Evolutionary conservation across 2,888 invertebrate species (phyloP).

Genomic region (Drosophila limbata): DNA sequence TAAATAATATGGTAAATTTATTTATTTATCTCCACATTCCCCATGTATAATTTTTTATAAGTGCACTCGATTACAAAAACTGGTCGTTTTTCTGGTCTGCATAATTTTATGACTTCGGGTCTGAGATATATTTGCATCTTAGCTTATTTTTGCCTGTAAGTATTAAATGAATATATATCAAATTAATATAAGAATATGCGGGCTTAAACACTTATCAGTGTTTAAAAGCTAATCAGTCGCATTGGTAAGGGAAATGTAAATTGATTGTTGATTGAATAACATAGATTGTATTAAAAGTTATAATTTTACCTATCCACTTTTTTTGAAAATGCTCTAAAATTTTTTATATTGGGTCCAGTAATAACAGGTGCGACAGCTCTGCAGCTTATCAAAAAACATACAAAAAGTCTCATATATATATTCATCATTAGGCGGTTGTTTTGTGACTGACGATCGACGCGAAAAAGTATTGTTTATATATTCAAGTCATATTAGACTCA

Average conservation of each 20-base stretch:
- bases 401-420: not conserved
- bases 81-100: not conserved
- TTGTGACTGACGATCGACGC: conserved; percentile 5
- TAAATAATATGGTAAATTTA: too few species aligned
- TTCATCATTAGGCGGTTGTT: conserved; percentile 4
- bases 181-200: not conserved
- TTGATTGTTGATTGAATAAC: not conserved
- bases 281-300: not conserved
- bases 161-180: not conserved
- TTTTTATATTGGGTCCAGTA: not conserved
- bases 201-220: not conserved
- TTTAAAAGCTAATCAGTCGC: not conserved
- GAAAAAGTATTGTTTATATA: not conserved
- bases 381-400: not conserved
- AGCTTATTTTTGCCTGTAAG: not conserved
- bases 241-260: not conserved
- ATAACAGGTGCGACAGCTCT: not conserved
- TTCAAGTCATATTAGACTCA: not conserved
- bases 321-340: not conserved
- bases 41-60: not conserved
- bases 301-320: not conserved
- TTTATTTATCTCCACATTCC: too few species aligned
- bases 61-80: not conserved
- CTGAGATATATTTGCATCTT: not conserved
- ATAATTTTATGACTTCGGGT: not conserved